These are phyloP conservation scores for Capitulum mitella DNA, from an alignment of 2,888 invertebrate species.

Conservation along the genomic window DNA sequence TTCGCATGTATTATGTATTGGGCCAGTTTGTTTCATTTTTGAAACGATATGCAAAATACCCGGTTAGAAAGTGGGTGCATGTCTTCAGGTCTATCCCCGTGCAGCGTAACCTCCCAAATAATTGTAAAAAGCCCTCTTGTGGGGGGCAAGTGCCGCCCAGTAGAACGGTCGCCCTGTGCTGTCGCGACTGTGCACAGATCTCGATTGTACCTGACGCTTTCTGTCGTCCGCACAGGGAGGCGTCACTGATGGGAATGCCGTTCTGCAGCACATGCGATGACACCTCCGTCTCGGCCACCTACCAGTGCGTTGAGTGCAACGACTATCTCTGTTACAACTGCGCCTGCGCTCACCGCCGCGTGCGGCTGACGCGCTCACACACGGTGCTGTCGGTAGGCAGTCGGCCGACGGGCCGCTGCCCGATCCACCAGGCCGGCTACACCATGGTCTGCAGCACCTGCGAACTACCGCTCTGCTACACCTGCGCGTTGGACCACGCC, in stretches of 20 bases:
- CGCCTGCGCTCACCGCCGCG: constrained; percentile 2
- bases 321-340: constrained; percentile 5
- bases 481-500: constrained; percentile 20
- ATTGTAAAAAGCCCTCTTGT: too few species aligned
- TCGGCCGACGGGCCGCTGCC: background rate
- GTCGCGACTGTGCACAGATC: too few species aligned
- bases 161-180: too few species aligned
- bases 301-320: constrained; percentile 21
- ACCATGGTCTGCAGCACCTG: constrained; percentile 24
- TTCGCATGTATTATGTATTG: too few species aligned
- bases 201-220: too few species aligned
- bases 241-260: background rate
- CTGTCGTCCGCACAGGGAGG: constrained; percentile 7
- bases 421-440: background rate
- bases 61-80: too few species aligned
- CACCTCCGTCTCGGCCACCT: background rate
- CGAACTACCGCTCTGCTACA: constrained; percentile 21
- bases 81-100: too few species aligned
- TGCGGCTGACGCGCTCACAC: background rate
- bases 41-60: too few species aligned
- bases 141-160: too few species aligned
- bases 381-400: background rate
- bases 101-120: too few species aligned
- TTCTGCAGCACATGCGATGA: constrained; percentile 6
- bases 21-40: too few species aligned